These are phyloP conservation scores for Nomada hirtipes DNA, from an alignment of 2,888 invertebrate species.

Conservation along the genomic window DNA sequence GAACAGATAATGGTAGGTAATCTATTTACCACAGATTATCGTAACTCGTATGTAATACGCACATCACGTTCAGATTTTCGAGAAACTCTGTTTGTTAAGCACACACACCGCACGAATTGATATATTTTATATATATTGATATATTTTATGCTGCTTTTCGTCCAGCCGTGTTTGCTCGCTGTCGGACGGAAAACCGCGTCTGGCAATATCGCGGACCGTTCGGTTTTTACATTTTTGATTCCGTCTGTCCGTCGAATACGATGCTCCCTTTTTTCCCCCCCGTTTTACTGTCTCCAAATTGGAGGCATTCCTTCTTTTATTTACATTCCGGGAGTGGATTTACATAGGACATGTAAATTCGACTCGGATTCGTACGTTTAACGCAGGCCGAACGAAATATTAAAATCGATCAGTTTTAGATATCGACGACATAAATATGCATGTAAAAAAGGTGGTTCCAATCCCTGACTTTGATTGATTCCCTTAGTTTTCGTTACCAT, in stretches of 20 bases:
- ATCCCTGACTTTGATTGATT: not conserved
- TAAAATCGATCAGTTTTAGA: slow-evolving; percentile 25
- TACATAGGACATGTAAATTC: slow-evolving; percentile 21
- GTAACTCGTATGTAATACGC: no score
- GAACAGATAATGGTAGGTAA: no score
- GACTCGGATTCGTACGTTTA: slow-evolving; percentile 11
- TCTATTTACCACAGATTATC: no score
- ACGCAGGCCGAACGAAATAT: slow-evolving; percentile 6
- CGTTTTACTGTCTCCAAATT: slow-evolving; percentile 22
- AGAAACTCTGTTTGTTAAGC: slow-evolving; percentile 7
- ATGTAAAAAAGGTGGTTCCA: not conserved
- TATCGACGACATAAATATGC: not conserved
- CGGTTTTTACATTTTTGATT: slow-evolving; percentile 43
- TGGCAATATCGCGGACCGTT: slow-evolving; percentile 12
- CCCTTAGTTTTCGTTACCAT: not conserved
- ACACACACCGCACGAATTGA: not conserved
- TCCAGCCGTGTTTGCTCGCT: slow-evolving; percentile 8
- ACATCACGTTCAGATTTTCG: no score
- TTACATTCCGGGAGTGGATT: slow-evolving; percentile 16
- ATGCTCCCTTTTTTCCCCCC: not conserved
- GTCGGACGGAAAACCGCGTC: not conserved
- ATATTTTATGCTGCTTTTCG: not conserved
- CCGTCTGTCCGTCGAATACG: not conserved
- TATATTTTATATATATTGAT: not conserved
- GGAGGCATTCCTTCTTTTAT: slow-evolving; percentile 12